Percentiles rank a stretch among this genome's conserved stretches.
phyloP scores from a whole-genome alignment of 2,113 vertebrate genomes.

The Engraulis encrasicolus region DNA sequence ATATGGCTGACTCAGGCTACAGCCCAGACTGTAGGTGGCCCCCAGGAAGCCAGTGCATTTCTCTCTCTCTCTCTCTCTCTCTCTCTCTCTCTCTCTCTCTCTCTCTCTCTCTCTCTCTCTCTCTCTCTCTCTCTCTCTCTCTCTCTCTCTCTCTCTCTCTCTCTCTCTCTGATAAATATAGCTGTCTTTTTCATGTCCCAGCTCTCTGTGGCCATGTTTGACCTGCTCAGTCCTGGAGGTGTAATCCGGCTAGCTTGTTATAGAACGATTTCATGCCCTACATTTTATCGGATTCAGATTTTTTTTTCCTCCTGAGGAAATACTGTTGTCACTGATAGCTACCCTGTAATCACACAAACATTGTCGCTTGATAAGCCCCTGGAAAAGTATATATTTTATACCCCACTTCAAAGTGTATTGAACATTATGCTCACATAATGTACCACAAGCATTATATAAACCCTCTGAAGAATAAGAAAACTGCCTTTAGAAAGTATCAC shows the following conservation, averaged over 20 bases:
- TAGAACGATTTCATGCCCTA: neutral
- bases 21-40: neutral
- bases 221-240: neutral
- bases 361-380: too few species aligned
- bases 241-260: neutral
- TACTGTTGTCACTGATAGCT: neutral
- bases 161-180: too few species aligned
- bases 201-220: neutral
- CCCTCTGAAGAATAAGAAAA: neutral
- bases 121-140: too few species aligned
- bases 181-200: neutral
- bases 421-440: neutral
- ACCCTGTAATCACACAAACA: neutral
- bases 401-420: too few species aligned
- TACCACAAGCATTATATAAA: neutral
- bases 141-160: too few species aligned
- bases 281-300: neutral
- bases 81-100: too few species aligned
- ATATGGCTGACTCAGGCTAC: neutral
- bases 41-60: neutral
- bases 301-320: neutral
- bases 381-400: neutral
- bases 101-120: too few species aligned
- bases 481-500: neutral
- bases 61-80: too few species aligned